phyloP scores from a whole-genome alignment of 1,140 invertebrate species.

The Holotrichia oblita region DNA sequence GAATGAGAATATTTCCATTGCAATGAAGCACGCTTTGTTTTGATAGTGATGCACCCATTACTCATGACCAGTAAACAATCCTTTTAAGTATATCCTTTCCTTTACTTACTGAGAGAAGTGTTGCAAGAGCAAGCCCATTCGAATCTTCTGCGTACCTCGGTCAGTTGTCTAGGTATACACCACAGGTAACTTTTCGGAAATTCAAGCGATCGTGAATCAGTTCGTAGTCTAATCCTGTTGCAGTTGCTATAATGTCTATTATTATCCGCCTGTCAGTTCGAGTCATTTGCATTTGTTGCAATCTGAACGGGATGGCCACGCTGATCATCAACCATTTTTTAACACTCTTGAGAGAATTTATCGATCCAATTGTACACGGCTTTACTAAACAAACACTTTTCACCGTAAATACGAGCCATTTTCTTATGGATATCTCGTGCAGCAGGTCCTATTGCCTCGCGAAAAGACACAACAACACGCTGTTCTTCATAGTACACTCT shows the following conservation, averaged over 20 bases:
- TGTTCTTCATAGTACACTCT: not conserved
- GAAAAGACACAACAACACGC: not conserved
- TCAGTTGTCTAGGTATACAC: too few species aligned
- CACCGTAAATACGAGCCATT: not conserved
- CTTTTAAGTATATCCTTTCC: not conserved
- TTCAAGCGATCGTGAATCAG: too few species aligned
- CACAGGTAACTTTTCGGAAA: too few species aligned
- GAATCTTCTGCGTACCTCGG: not conserved
- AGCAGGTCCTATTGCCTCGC: not conserved
- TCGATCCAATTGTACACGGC: not conserved
- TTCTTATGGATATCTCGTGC: not conserved
- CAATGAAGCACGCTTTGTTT: not conserved
- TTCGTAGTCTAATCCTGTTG: too few species aligned
- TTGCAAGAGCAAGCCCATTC: not conserved
- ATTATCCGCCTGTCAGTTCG: too few species aligned
- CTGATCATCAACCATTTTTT: too few species aligned
- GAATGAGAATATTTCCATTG: not conserved
- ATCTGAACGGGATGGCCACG: too few species aligned
- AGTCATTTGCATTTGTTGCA: too few species aligned
- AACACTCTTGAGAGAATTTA: too few species aligned
- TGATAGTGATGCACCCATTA: not conserved
- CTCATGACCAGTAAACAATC: not conserved
- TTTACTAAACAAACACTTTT: not conserved
- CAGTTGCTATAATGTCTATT: too few species aligned
- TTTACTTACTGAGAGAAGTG: not conserved